A percentile compares a stretch with the other conserved stretches of the same genome.
Evolutionary conservation across 2,797 vertebrate species (phyloP).

Genomic region (Rachycentron canadum): DNA sequence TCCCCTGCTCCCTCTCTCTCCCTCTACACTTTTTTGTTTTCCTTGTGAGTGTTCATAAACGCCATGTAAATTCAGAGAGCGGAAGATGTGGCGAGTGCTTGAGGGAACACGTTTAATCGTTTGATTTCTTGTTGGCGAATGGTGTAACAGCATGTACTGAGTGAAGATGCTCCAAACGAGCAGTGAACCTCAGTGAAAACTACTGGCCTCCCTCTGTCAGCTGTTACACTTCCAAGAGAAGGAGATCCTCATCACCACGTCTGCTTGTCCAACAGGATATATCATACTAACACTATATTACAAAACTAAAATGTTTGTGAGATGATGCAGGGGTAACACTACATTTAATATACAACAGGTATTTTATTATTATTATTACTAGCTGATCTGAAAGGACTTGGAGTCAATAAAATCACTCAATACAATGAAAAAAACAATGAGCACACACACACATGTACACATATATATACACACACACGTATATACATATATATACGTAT

Average conservation of each 20-base stretch:
- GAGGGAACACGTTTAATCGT: conserved; percentile 66
- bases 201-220: conserved; percentile 44
- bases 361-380: neutral
- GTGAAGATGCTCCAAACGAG: conserved; percentile 53
- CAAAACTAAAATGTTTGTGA: neutral
- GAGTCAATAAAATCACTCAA: neutral
- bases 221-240: conserved; percentile 28
- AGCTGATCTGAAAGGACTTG: neutral
- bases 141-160: conserved; percentile 53
- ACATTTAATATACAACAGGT: neutral
- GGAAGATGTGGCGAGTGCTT: conserved; percentile 71
- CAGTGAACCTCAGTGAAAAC: conserved; percentile 55
- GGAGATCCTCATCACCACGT: conserved; percentile 16
- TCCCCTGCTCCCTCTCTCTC: conserved; percentile 45
- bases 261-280: conserved; percentile 20
- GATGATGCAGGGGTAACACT: neutral
- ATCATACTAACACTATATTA: no score
- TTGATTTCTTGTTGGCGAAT: conserved; percentile 62
- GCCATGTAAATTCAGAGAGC: conserved; percentile 77
- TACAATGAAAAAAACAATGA: no score
- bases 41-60: conserved; percentile 72
- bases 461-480: no score
- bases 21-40: conserved; percentile 75
- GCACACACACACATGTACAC: no score
- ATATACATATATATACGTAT: no score